Conservation (phyloP, 2,888 invertebrate species). For the Microplitis manilae region DNA sequence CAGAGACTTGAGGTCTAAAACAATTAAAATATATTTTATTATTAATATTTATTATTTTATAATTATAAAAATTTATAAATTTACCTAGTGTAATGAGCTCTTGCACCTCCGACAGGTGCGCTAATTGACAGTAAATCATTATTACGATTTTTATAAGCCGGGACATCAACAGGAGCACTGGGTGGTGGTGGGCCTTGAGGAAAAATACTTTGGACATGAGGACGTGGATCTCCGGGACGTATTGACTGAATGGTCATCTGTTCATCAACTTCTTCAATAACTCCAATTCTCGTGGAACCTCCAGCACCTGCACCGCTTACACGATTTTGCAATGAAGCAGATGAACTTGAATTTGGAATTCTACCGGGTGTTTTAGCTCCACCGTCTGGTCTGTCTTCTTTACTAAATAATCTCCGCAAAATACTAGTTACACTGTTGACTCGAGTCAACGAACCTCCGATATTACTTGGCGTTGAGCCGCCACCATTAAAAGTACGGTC, state of each 20-base stretch:
- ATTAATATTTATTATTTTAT: not conserved
- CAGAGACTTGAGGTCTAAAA: constrained; percentile 56
- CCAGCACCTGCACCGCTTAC: constrained; percentile 62
- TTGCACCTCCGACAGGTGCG: constrained; percentile 57
- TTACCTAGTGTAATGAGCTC: constrained; percentile 45
- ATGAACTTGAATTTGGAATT: constrained; percentile 64
- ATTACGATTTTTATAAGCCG: constrained; percentile 64
- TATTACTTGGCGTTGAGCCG: constrained; percentile 66
- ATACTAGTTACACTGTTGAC: constrained; percentile 86
- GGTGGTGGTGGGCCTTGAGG: constrained; percentile 74
- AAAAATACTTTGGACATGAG: constrained; percentile 67
- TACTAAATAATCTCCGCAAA: constrained; percentile 83
- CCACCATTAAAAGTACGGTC: constrained; percentile 61
- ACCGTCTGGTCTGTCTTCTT: constrained; percentile 78
- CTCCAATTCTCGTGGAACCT: constrained; percentile 67
- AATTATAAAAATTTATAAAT: not conserved
- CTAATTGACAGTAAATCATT: constrained; percentile 62
- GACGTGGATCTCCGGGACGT: constrained; percentile 73
- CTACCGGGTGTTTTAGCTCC: constrained; percentile 74
- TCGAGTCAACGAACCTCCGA: constrained; percentile 77
- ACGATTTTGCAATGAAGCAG: constrained; percentile 62
- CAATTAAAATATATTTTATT: not conserved
- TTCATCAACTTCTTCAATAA: constrained; percentile 78
- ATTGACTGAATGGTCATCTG: constrained; percentile 86
- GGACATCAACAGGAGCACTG: constrained; percentile 79